Base-by-base conservation (phyloP, 2,888 invertebrate species). In the Tortrix viridana region DNA sequence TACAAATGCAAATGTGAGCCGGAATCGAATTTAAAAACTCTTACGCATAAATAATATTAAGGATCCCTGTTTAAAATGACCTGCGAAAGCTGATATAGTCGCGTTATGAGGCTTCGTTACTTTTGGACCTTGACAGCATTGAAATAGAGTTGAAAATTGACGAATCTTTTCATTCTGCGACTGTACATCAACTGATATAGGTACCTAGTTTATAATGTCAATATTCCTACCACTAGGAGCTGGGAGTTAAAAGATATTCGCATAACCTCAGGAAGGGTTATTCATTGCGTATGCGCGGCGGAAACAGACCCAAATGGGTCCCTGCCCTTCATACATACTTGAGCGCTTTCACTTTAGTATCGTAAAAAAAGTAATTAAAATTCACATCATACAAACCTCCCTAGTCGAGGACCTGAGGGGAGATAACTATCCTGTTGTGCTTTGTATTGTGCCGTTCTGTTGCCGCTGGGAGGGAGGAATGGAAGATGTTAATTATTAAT, bases 341-440 rank as follows among this genome's bases (percentile, higher is more conserved):
- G 78, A 86, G 79, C 77, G 76, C 72, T 79, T 76, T 71, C 79
- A 84, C 83, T 87, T 82, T 82, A 81, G 83, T 86, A 86, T 86
- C 85, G 84, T 87, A 89, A 89, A 58, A 89, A 88, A 89, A 88
- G 85, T 87, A 89, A 89, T 90, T 89, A 90, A 89, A 89, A 89
- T 86, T 86, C 85, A 85, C 83, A 81, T 85, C 84, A 81, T 84
- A 84, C 83, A 67, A n/a, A 68, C 69, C 69, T 75, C 74, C 74
- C 71, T 63, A 66, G 77, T 74, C 75, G 69, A 77, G 76, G 75
- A 76, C 71, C 67, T 77, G 79, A 76, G 79, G 79, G 77, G 74
- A 69, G 70, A 81, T 83, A 84, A 86, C 85, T 85, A 85, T 83
- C 78, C 77, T 74, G 81, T 85, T 86, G 86, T 71, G 20, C 14